Conservation (phyloP, 2,113 vertebrate species). For the Anthoscopus minutus region DNA sequence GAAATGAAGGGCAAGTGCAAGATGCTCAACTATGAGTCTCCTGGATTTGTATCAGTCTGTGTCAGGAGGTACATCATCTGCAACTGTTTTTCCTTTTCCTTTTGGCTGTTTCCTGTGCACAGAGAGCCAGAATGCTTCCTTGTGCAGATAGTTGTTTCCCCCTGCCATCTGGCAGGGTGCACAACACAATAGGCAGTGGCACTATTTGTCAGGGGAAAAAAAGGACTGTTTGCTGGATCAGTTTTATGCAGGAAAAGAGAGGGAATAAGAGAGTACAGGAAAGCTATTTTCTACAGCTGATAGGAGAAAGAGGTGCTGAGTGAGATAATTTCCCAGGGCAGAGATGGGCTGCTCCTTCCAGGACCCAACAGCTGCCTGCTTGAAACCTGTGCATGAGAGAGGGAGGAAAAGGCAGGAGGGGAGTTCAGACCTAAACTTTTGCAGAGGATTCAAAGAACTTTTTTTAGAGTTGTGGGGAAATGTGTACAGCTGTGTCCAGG, state of each 20-base stretch:
- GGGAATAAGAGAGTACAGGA: not conserved
- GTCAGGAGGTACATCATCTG: not conserved
- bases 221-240: slow-evolving; percentile 13
- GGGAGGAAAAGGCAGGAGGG: not conserved
- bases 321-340: not conserved
- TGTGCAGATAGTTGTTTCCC: slow-evolving; percentile 7
- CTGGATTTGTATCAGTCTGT: not conserved
- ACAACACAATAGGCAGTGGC: slow-evolving; percentile 13
- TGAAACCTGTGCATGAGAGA: not conserved
- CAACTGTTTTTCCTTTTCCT: slow-evolving; percentile 9
- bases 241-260: not conserved
- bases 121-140: not conserved
- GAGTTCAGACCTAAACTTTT: not conserved
- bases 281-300: not conserved
- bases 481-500: not conserved
- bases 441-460: not conserved
- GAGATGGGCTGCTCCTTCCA: not conserved
- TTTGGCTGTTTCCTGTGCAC: not conserved
- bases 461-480: not conserved
- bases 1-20: not conserved
- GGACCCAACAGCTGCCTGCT: not conserved
- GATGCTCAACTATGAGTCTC: not conserved
- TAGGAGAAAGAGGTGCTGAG: not conserved
- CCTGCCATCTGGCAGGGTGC: slow-evolving; percentile 39
- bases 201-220: slow-evolving; percentile 27